Percentiles rank a stretch among this genome's conserved stretches.
phyloP scores from a whole-genome alignment of 2,888 invertebrate genomes.

The Dryobotodes eremita region DNA sequence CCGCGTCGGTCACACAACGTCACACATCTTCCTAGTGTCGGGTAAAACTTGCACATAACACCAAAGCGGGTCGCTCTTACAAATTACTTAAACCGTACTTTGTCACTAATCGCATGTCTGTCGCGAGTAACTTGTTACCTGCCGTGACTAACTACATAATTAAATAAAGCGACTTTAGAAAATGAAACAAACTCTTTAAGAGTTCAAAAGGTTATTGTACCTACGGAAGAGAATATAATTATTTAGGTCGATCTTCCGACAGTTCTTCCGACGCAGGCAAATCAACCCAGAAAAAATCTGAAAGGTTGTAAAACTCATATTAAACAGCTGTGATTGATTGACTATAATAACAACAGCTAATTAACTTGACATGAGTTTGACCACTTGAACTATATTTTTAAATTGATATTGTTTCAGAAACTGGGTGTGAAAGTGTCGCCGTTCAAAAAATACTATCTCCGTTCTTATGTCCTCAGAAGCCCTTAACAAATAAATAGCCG shows the following conservation, averaged over 20 bases:
- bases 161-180: conserved; percentile 13
- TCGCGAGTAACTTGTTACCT: conserved; percentile 38
- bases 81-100: conserved; percentile 55
- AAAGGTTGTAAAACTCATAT: background rate
- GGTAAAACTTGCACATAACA: conserved; percentile 42
- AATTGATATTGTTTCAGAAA: background rate
- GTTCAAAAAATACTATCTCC: background rate
- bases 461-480: no score
- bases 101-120: conserved; percentile 60
- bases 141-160: conserved; percentile 28
- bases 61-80: conserved; percentile 41
- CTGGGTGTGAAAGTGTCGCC: background rate
- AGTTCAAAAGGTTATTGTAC: background rate
- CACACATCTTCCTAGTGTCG: conserved; percentile 21
- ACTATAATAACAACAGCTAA: background rate
- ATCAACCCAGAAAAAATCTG: background rate
- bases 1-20: conserved; percentile 1
- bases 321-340: background rate
- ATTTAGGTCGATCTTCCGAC: background rate
- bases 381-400: background rate
- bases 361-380: background rate
- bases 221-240: background rate
- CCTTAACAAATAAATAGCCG: background rate
- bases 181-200: background rate
- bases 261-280: background rate